phyloP scores from a whole-genome alignment of 2,113 vertebrate species.

The Nothoprocta pentlandii region DNA sequence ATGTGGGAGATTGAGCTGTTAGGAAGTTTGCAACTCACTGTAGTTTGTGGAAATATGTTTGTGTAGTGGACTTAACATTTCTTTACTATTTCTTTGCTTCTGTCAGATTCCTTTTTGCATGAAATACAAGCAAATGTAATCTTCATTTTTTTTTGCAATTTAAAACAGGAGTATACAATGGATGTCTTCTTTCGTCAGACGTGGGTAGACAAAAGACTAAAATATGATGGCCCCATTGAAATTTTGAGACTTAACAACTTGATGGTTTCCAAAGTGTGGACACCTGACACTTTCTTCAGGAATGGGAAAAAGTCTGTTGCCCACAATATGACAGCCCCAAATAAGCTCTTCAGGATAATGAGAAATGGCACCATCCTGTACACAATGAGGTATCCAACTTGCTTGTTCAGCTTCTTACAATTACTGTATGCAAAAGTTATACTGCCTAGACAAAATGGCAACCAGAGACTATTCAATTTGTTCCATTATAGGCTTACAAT shows the following conservation, averaged over 20 bases:
- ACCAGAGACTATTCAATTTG: constrained; percentile 71
- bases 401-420: constrained; percentile 29
- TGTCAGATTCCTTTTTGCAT: constrained; percentile 11
- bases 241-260: constrained; percentile 97
- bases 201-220: constrained; percentile 94
- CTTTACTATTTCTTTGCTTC: constrained; percentile 33
- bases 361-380: constrained; percentile 98
- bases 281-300: constrained; percentile 99
- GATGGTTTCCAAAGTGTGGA: constrained; percentile 99
- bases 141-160: constrained; percentile 55
- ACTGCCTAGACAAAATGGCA: constrained; percentile 59
- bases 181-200: constrained; percentile 99
- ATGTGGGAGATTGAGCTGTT: constrained; percentile 56
- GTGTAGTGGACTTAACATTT: constrained; percentile 34
- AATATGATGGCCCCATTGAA: constrained; percentile 95
- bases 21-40: constrained; percentile 10
- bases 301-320: constrained; percentile 97
- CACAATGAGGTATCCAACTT: constrained; percentile 91
- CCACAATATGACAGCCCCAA: constrained; percentile 98
- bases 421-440: constrained; percentile 56
- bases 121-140: background rate
- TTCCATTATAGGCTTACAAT: constrained; percentile 91
- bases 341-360: constrained; percentile 99
- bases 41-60: constrained; percentile 51
- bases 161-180: constrained; percentile 95